Conservation (phyloP, 2,888 invertebrate species). For the Cryptocephalus moraei region DNA sequence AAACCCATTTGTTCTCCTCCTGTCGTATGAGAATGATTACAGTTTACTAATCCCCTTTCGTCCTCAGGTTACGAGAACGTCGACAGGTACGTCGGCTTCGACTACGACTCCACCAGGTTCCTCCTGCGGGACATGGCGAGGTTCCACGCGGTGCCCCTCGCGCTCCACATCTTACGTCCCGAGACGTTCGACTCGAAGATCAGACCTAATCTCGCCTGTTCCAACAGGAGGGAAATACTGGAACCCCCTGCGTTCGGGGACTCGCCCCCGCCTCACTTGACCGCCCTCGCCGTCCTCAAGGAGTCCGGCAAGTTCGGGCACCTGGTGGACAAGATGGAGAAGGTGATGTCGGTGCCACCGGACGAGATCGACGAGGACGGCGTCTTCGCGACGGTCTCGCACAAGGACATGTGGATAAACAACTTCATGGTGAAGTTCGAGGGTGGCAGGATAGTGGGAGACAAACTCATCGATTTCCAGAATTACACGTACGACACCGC, state of each 20-base stretch:
- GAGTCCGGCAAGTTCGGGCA: conserved; percentile 7
- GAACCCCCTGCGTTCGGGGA: not conserved
- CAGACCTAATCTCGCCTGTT: not conserved
- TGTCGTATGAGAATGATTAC: no score
- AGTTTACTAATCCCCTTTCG: no score
- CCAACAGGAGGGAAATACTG: no score
- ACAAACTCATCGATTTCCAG: conserved; percentile 25
- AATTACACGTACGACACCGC: conserved; percentile 17
- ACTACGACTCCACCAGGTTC: not conserved
- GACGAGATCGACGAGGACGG: not conserved
- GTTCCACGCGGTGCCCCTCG: not conserved
- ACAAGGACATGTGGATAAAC: conserved; percentile 49
- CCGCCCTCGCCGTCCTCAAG: conserved; percentile 5
- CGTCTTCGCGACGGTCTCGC: conserved; percentile 44
- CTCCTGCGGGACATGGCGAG: not conserved
- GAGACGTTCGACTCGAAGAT: conserved; percentile 4
- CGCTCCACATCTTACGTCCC: not conserved
- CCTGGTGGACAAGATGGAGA: conserved; percentile 3
- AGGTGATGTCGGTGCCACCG: not conserved
- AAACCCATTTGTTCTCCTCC: no score
- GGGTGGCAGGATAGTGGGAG: conserved; percentile 10
- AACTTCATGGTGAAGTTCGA: conserved; percentile 41
- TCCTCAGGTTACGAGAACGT: not conserved
- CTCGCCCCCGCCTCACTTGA: not conserved
- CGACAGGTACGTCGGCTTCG: not conserved